These are phyloP conservation scores for Phainopepla nitens DNA, from an alignment of 2,113 vertebrate genomes.

Conservation along the genomic window DNA sequence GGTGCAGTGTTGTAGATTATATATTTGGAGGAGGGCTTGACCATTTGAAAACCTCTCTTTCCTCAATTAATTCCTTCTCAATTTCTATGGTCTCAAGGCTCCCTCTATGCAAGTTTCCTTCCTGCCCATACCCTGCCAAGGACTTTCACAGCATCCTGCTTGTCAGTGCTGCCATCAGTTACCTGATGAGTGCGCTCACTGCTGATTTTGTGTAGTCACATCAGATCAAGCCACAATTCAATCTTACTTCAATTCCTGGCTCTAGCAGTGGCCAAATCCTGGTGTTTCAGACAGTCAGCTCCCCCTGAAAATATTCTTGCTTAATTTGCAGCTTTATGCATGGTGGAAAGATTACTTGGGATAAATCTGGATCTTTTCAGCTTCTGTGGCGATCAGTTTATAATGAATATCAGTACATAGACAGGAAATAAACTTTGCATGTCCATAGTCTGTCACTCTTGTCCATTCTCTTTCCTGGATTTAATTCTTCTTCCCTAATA, in stretches of 20 bases:
- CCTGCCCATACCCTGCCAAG: not conserved
- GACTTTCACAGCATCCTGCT: not conserved
- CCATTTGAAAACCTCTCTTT: not conserved
- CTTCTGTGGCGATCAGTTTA: not conserved
- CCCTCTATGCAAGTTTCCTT: not conserved
- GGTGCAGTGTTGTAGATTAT: not conserved
- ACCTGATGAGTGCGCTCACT: not conserved
- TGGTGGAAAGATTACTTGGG: not conserved
- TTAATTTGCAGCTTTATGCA: not conserved
- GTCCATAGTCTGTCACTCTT: not conserved
- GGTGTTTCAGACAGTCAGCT: not conserved
- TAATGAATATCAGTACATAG: not conserved
- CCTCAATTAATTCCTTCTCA: not conserved
- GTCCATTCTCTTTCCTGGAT: not conserved
- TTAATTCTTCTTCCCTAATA: not conserved
- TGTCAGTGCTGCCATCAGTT: not conserved
- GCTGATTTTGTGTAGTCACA: not conserved
- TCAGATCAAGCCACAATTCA: not conserved
- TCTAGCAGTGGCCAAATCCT: not conserved
- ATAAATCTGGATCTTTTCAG: not conserved
- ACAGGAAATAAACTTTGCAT: not conserved
- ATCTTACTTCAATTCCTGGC: not conserved
- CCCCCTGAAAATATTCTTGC: not conserved
- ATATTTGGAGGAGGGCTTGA: not conserved
- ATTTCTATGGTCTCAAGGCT: not conserved